Conservation (phyloP, 2,888 invertebrate species). For the Abrostola tripartita region DNA sequence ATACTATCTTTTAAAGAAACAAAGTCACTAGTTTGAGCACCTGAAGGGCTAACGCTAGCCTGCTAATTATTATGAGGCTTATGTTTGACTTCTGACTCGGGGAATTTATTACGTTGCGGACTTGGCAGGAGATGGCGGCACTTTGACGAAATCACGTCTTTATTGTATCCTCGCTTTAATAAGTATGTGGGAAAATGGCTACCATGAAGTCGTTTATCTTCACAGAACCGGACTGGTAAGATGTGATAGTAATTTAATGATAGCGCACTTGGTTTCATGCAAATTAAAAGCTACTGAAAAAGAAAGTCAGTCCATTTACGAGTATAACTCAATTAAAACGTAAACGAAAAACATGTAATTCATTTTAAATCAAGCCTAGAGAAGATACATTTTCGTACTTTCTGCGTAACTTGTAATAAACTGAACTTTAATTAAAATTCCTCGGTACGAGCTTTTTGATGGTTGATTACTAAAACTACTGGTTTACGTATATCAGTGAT, state of each 20-base stretch:
- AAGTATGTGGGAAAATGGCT: slow-evolving; percentile 40
- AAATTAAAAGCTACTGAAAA: background rate
- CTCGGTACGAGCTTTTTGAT: background rate
- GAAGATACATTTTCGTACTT: too few species aligned
- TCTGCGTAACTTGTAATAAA: too few species aligned
- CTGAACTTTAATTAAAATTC: too few species aligned
- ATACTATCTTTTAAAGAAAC: slow-evolving; percentile 41
- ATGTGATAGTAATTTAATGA: slow-evolving; percentile 10
- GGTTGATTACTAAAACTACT: background rate
- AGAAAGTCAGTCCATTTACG: background rate
- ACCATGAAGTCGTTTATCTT: slow-evolving; percentile 23
- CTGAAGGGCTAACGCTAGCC: slow-evolving; percentile 15
- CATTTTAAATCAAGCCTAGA: too few species aligned
- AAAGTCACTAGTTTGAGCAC: slow-evolving; percentile 25
- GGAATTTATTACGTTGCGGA: slow-evolving; percentile 29
- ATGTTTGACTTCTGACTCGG: slow-evolving; percentile 32
- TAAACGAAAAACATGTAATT: too few species aligned
- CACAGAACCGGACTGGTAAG: slow-evolving; percentile 24
- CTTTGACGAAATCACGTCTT: slow-evolving; percentile 38
- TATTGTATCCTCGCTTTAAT: slow-evolving; percentile 32
- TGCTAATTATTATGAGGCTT: slow-evolving; percentile 47
- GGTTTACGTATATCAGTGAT: background rate
- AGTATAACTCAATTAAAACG: too few species aligned
- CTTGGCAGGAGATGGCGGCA: slow-evolving; percentile 26
- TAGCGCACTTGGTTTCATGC: slow-evolving; percentile 27